Evolutionary conservation across 2,113 vertebrate species (phyloP).

Genomic region (Brachionichthys hirsutus): DNA sequence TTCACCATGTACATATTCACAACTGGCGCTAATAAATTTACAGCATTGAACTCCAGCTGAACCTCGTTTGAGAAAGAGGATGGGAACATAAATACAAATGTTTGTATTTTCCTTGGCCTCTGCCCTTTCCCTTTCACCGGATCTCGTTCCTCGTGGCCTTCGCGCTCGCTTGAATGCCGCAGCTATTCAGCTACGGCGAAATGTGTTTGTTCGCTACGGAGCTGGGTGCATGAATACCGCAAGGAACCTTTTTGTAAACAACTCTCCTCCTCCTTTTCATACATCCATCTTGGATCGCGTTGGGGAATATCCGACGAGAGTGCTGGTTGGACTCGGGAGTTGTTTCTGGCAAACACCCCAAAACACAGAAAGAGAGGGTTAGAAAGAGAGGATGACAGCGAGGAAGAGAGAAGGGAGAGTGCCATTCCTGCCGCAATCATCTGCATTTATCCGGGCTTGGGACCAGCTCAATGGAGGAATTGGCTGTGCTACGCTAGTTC

Average conservation of each 20-base stretch:
- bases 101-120: slow-evolving; percentile 30
- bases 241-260: slow-evolving; percentile 24
- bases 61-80: slow-evolving; percentile 28
- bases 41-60: slow-evolving; percentile 22
- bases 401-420: slow-evolving; percentile 32
- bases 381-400: slow-evolving; percentile 9
- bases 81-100: slow-evolving; percentile 12
- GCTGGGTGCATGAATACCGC: slow-evolving; percentile 5
- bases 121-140: slow-evolving; percentile 23
- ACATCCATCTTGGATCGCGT: slow-evolving; percentile 12
- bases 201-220: slow-evolving; percentile 9
- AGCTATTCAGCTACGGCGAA: slow-evolving; percentile 16
- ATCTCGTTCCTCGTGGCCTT: slow-evolving; percentile 21
- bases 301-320: slow-evolving; percentile 24
- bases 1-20: slow-evolving; percentile 17
- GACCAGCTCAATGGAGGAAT: too few relatives aligned
- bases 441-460: too few relatives aligned
- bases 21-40: slow-evolving; percentile 16
- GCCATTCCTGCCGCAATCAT: too few relatives aligned
- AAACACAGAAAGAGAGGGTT: slow-evolving; percentile 44
- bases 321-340: slow-evolving; percentile 34
- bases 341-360: slow-evolving; percentile 33
- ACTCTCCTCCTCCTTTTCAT: background rate
- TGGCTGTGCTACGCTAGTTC: too few relatives aligned
- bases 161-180: slow-evolving; percentile 15